These are phyloP conservation scores for Tribolium castaneum DNA, from an alignment of 1,140 invertebrate species.

Conservation along the genomic window DNA sequence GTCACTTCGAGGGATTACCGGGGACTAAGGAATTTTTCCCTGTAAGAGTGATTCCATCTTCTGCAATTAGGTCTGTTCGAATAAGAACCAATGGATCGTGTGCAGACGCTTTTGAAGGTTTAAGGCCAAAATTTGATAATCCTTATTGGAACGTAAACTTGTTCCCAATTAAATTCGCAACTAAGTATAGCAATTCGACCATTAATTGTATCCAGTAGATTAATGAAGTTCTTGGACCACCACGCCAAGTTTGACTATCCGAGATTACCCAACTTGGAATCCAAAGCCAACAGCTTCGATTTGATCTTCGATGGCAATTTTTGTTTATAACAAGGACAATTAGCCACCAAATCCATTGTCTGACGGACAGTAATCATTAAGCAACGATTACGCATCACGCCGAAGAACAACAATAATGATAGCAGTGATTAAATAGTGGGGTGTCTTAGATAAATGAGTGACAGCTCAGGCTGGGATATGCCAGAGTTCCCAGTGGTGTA, in stretches of 20 bases:
- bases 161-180: slow-evolving; percentile 51
- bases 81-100: not conserved
- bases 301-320: slow-evolving; percentile 30
- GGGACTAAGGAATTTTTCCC: not conserved
- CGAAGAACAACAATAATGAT: slow-evolving; percentile 58
- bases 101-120: slow-evolving; percentile 24
- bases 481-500: slow-evolving; percentile 60
- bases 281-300: slow-evolving; percentile 39
- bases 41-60: slow-evolving; percentile 10
- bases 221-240: slow-evolving; percentile 55
- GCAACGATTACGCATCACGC: slow-evolving; percentile 56
- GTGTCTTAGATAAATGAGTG: slow-evolving; percentile 63
- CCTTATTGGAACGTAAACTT: slow-evolving; percentile 47
- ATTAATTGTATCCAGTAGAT: slow-evolving; percentile 56
- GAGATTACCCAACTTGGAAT: slow-evolving; percentile 51
- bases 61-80: slow-evolving; percentile 8
- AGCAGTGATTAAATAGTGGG: slow-evolving; percentile 60
- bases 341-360: not conserved
- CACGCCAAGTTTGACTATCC: slow-evolving; percentile 49
- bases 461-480: slow-evolving; percentile 57
- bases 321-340: slow-evolving; percentile 25
- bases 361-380: slow-evolving; percentile 35
- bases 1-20: slow-evolving; percentile 39
- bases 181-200: slow-evolving; percentile 51
- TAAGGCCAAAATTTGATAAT: slow-evolving; percentile 48